These are phyloP conservation scores for Syngnathus rostellatus DNA, from an alignment of 2,797 vertebrate species.

Conservation along the genomic window DNA sequence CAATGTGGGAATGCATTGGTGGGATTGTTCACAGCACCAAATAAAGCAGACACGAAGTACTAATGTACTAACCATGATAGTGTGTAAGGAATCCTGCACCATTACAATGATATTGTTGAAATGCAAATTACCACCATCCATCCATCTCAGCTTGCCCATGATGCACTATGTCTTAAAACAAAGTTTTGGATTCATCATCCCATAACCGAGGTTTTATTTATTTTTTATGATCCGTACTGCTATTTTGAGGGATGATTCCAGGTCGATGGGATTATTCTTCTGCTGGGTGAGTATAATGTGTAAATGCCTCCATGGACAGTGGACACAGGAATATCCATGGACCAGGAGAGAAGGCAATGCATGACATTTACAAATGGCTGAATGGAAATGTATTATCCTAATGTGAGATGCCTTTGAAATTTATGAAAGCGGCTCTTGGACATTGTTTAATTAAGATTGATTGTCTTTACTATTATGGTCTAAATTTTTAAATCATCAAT, in stretches of 20 bases:
- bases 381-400: not conserved
- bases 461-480: not conserved
- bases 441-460: not conserved
- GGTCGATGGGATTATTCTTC: conserved; percentile 48
- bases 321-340: not conserved
- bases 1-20: conserved; percentile 16
- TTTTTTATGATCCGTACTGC: not conserved
- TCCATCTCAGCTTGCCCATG: conserved; percentile 10
- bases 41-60: conserved; percentile 12
- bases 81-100: conserved; percentile 23
- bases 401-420: not conserved
- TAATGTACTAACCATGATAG: conserved; percentile 21
- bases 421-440: not conserved
- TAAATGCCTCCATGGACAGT: not conserved
- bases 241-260: conserved; percentile 25
- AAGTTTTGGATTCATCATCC: conserved; percentile 13
- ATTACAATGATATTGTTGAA: conserved; percentile 31
- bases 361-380: conserved; percentile 7
- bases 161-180: not conserved
- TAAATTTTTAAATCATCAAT: too few relatives aligned
- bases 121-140: conserved; percentile 39
- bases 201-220: not conserved
- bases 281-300: conserved; percentile 15
- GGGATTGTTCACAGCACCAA: conserved; percentile 13
- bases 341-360: not conserved